Evolutionary conservation across 1,140 invertebrate genomes (phyloP).

Genomic region (Drosophila sp.): DNA sequence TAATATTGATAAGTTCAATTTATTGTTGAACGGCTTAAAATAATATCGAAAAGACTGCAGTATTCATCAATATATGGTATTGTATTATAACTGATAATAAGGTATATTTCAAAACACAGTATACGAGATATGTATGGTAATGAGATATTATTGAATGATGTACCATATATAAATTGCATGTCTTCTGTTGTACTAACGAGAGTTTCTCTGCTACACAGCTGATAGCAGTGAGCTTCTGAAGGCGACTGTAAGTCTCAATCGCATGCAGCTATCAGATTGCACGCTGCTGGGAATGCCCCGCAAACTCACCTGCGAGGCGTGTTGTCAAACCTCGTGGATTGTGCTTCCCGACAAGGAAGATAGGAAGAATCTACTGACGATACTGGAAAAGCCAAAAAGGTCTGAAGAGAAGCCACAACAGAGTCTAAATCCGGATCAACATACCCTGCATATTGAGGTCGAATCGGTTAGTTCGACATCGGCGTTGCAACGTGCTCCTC

Average conservation of each 20-base stretch:
- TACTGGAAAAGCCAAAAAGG: neutral
- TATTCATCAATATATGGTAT: no score
- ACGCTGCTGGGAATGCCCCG: constrained; percentile 25
- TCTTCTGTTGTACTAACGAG: constrained; percentile 9
- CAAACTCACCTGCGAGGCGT: constrained; percentile 39
- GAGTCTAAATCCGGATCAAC: constrained; percentile 24
- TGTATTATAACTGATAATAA: no score
- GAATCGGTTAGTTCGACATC: constrained; percentile 58
- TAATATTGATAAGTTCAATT: no score
- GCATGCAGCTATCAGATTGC: constrained; percentile 40
- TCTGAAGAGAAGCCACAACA: neutral
- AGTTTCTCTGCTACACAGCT: constrained; percentile 12
- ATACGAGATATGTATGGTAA: no score
- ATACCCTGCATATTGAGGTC: constrained; percentile 65
- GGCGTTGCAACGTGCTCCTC: constrained; percentile 47
- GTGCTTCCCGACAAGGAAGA: neutral
- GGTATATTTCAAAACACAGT: no score
- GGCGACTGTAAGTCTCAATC: constrained; percentile 23
- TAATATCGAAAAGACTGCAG: no score
- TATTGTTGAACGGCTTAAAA: no score
- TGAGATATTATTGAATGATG: no score
- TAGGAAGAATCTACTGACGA: neutral
- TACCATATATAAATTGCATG: no score
- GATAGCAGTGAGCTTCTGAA: constrained; percentile 20
- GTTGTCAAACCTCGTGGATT: constrained; percentile 45